These are phyloP conservation scores for Mormyrus proboscirostris DNA, from an alignment of 2,797 vertebrate species.

Conservation along the genomic window DNA sequence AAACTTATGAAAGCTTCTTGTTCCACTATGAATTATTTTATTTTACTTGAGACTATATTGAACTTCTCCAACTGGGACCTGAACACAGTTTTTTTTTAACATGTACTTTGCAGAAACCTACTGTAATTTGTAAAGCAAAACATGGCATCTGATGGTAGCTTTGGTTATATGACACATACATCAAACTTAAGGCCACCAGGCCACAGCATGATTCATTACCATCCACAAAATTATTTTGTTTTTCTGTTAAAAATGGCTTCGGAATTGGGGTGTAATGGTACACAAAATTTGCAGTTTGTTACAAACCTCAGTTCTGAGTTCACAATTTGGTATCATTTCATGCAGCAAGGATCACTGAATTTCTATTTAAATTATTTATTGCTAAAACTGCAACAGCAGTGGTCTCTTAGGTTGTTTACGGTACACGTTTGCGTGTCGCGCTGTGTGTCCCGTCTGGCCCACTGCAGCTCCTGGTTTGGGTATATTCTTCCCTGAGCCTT, in stretches of 20 bases:
- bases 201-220: background rate
- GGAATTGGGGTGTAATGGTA: background rate
- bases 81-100: background rate
- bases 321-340: background rate
- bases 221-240: background rate
- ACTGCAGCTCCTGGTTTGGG: background rate
- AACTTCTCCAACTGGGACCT: background rate
- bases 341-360: background rate
- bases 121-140: background rate
- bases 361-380: background rate
- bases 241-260: background rate
- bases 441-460: too few relatives aligned
- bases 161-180: background rate
- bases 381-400: too few relatives aligned
- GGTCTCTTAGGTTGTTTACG: background rate
- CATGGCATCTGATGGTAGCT: background rate
- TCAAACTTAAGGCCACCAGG: background rate
- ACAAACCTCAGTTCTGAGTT: background rate
- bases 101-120: background rate
- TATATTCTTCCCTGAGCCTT: background rate
- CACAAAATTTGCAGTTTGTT: background rate
- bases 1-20: background rate
- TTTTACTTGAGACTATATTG: background rate
- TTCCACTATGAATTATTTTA: background rate
- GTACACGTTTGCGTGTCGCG: background rate